Base-by-base conservation (phyloP, 2,888 invertebrate species). In the Prenolepis imparis region DNA sequence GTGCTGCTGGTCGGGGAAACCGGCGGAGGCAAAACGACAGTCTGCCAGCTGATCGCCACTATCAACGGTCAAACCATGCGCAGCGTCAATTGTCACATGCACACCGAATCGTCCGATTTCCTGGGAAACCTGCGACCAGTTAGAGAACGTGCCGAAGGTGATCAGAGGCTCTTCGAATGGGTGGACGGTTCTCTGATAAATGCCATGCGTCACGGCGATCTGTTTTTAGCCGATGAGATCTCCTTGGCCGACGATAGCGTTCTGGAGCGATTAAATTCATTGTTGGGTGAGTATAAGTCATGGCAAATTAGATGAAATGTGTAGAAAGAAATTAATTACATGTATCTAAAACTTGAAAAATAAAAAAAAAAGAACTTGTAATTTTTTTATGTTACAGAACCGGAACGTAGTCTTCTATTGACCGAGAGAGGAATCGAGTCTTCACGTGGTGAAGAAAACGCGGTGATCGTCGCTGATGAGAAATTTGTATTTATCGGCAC, bases 161-260 rank as follows among this genome's bases (percentile, higher is more conserved):
- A 91, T 87, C 86, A 92, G 32, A 96, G 96, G 93, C 95, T 99
- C 18, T 99, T 99, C 94, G 99, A 99, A 95, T 99, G 99, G 99
- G 97, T 98, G 0, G 99, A 99, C 94, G 99, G 99, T 0, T 99
- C 99, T 0, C 95, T 99, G 77, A 97, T 99, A 68, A 96, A 96
- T 84, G 97, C 99, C 0, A 99, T 99, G 99, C 96, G 96, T 89
- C 95, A 96, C 18, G 99, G 99, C 0, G 96, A 96, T 85, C 96
- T 98, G 93, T 98, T 99, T 93, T 96, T 99, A 88, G 98, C 99
- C 0, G 99, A 99, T 95, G 99, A 99, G 96, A 99, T 99, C 91
- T 99, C 99, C 0, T 95, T 99, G 87, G 99, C 99, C 0, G 99
- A 99, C 94, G 99, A 99, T 93, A 99, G 99, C 87, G 99, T 99